Base-by-base conservation (phyloP, 2,888 invertebrate genomes). In the Limnephilus lunatus region DNA sequence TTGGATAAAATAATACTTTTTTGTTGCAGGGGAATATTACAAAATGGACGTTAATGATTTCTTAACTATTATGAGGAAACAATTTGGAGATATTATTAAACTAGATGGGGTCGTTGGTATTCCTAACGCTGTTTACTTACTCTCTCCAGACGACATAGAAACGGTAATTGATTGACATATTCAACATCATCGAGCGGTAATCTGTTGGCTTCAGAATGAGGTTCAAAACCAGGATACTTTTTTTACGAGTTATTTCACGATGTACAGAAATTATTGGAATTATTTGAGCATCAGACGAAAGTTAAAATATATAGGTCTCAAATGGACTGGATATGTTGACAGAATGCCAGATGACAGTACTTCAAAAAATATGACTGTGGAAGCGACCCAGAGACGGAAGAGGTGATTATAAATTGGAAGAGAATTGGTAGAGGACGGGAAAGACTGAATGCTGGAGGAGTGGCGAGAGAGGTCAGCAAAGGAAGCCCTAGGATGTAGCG, bases 61-160 rank as follows among this genome's bases (percentile, higher is more conserved):
- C 15, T 96, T 96, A 0, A 94, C 94, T 87, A 94, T 95, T 7
- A 94, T 97, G 81, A 95, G 96, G 94, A 94, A 95, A 92, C 94
- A 96, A 92, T 97, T 96, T 94, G 97, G 97, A 1, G 95, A 95
- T 90, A 95, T 97, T 48, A 96, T 97, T 0, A 96, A 96, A 94
- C 94, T 97, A 81, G 96, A 95, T 39, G 96, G 96, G 53, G 94
- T 97, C 31, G 94, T 97, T 7, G 97, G 97, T 25, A 94, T 96
- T 68, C 96, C 96, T 0, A 97, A 97, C 94, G 96, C 97, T 95
- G 95, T 97, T 7, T 97, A 97, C 94, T 94, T 97, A 4, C 97
- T 96, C 94, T 96, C 97, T 94, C 96, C 97, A 0, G 95, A 96
- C 91, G 96, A 96, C 94, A 96, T 97, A 48, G 96, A 97, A 94